Evolutionary conservation across 2,888 invertebrate genomes (phyloP).

Genomic region (Mellilla xanthometata): DNA sequence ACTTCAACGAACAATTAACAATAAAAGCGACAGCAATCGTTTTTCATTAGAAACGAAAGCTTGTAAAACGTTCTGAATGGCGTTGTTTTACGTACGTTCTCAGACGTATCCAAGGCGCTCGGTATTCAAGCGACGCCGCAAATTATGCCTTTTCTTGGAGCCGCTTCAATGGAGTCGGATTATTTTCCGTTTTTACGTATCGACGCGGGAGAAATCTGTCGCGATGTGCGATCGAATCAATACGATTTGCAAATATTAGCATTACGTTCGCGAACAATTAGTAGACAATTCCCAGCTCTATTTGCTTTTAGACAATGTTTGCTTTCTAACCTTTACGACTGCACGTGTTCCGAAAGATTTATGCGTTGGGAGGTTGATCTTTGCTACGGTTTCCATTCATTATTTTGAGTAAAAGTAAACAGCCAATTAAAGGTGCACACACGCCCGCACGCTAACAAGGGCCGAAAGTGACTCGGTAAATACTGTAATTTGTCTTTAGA

Average conservation of each 20-base stretch:
- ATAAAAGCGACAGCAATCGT: slow-evolving; percentile 51
- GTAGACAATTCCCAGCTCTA: slow-evolving; percentile 18
- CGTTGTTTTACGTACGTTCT: slow-evolving; percentile 47
- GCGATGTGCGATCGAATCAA: slow-evolving; percentile 28
- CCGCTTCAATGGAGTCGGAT: slow-evolving; percentile 63
- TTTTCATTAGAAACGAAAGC: slow-evolving; percentile 66
- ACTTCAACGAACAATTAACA: slow-evolving; percentile 43
- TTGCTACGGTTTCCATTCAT: slow-evolving; percentile 57
- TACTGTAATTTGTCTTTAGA: slow-evolving; percentile 26
- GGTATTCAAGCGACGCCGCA: slow-evolving; percentile 45
- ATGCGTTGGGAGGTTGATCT: slow-evolving; percentile 51
- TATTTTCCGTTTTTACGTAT: slow-evolving; percentile 61
- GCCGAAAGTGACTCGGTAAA: slow-evolving; percentile 58
- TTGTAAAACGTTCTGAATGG: slow-evolving; percentile 58
- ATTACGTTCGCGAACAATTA: slow-evolving; percentile 25
- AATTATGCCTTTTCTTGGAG: slow-evolving; percentile 57
- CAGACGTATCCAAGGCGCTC: slow-evolving; percentile 52
- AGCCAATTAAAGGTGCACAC: slow-evolving; percentile 64
- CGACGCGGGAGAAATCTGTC: slow-evolving; percentile 48
- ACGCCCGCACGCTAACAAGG: slow-evolving; percentile 55
- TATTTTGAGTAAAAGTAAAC: slow-evolving; percentile 67
- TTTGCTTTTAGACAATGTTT: slow-evolving; percentile 38
- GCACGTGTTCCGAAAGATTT: slow-evolving; percentile 49
- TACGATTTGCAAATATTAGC: slow-evolving; percentile 26
- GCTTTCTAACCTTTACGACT: slow-evolving; percentile 73